phyloP scores from a whole-genome alignment of 2,797 vertebrate genomes.

The Melanotaenia boesemani region DNA sequence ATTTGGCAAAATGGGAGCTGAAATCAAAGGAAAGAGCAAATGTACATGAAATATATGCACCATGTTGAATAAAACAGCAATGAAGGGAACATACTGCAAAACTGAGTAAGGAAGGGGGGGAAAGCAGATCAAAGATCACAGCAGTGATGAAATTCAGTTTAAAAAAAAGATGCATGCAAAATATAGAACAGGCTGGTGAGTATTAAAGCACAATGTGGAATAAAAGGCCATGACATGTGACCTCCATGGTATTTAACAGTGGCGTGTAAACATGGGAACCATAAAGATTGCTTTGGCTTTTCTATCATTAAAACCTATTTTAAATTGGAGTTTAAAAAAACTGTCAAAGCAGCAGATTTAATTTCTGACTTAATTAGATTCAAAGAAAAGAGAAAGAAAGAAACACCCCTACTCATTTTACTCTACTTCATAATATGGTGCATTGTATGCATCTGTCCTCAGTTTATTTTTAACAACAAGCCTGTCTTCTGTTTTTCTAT shows the following conservation, averaged over 20 bases:
- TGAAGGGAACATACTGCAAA: conserved; percentile 57
- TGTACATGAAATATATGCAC: conserved; percentile 74
- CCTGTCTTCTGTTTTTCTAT: conserved; percentile 13
- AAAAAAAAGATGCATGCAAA: conserved; percentile 77
- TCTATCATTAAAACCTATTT: conserved; percentile 38
- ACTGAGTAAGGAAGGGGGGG: conserved; percentile 58
- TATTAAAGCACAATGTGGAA: conserved; percentile 80
- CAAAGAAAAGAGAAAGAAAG: conserved; percentile 18
- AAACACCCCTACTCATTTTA: conserved; percentile 12
- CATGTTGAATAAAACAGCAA: conserved; percentile 67
- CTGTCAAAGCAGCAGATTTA: conserved; percentile 4
- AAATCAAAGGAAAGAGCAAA: conserved; percentile 70
- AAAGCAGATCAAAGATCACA: conserved; percentile 71
- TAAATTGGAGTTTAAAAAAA: conserved; percentile 19
- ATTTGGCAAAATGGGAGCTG: conserved; percentile 80
- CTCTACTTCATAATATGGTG: conserved; percentile 21
- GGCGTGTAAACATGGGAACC: conserved; percentile 67
- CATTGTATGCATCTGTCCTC: conserved; percentile 35
- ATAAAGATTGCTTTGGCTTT: conserved; percentile 74
- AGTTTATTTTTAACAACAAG: conserved; percentile 36
- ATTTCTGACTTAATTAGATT: conserved; percentile 14
- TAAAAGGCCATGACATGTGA: conserved; percentile 79
- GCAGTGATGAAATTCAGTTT: conserved; percentile 51
- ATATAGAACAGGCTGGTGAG: conserved; percentile 72
- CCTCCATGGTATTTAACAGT: conserved; percentile 82